Base-by-base conservation (phyloP, 1,140 invertebrate species). In the Drosophila kurseongensis region DNA sequence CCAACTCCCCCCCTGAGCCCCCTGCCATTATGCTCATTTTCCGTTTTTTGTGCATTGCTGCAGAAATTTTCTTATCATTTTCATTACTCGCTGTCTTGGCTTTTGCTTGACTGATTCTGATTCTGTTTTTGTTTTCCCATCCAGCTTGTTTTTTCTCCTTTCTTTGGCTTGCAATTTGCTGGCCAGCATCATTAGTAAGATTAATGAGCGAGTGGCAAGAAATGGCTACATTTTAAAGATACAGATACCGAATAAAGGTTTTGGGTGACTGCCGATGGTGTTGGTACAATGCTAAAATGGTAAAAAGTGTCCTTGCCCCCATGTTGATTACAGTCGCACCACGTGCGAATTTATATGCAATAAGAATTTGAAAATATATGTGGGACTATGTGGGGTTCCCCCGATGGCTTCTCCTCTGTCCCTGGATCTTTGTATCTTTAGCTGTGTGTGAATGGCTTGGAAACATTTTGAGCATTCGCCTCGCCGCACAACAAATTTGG, bases 41-140 rank as follows among this genome's bases (percentile, higher is more conserved):
- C 50, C 74, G 41, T 45, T 61, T 60, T 67, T 40, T 89, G 85
- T 89, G 84, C 84, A 89, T 56, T 90, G 85, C 85, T 89, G 84
- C 85, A 89, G 84, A 89, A 89, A 80, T 89, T 89, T 91, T 91
- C 88, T 91, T 91, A 91, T 91, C 89, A 91, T 91, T 89, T 91
- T 84, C 83, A 82, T 88, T 84, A 88, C 75, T 59, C 52, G 74
- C 75, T 67, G 68, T 84, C 77, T 90, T 90, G 84, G 80, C 85
- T 89, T 84, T 89, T 84, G 84, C 85, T 89, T 84, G 84, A 89
- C 77, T 89, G 84, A 90, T 90, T 89, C 82, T 67, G 57, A 67
- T 60, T 72, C 72, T 67, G 75, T 60, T 67, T 74, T 68, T 74
- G 41, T 59, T 44, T 63, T 83, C 35, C 60, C 51, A 45, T 59